These are phyloP conservation scores for Rissa tridactyla DNA, from an alignment of 2,113 vertebrate genomes.

Conservation along the genomic window DNA sequence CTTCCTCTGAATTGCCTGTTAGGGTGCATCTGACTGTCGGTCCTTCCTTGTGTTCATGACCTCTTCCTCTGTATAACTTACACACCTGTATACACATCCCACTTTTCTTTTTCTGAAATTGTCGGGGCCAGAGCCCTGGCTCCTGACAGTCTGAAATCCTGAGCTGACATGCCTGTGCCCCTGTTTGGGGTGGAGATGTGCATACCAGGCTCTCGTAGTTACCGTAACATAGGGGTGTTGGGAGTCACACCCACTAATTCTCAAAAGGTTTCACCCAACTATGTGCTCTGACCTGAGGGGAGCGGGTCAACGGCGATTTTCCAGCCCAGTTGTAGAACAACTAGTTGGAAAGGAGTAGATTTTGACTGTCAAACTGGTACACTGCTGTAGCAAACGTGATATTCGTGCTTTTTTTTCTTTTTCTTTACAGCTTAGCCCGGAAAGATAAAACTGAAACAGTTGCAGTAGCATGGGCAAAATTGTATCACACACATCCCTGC, in stretches of 20 bases:
- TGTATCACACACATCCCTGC: too few species aligned
- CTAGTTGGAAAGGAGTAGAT: not conserved
- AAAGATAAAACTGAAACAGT: not conserved
- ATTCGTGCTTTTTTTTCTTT: not conserved
- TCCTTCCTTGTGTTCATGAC: not conserved
- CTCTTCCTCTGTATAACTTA: not conserved
- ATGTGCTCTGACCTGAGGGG: not conserved
- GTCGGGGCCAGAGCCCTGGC: fast-evolving
- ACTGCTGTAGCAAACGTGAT: fast-evolving
- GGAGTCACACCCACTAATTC: not conserved
- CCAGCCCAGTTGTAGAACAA: not conserved
- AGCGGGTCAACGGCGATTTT: not conserved
- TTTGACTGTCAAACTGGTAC: not conserved
- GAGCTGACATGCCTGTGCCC: not conserved
- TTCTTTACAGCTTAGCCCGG: not conserved
- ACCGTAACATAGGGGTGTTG: fast-evolving
- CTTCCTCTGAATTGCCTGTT: not conserved
- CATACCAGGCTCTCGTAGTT: not conserved
- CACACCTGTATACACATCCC: not conserved
- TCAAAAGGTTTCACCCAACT: not conserved
- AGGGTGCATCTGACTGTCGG: fast-evolving
- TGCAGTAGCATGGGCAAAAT: not conserved
- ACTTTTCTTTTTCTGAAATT: not conserved
- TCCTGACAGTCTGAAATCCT: not conserved
- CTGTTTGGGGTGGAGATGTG: not conserved